Evolutionary conservation across 2,888 invertebrate species (phyloP).

Genomic region (Sicus ferrugineus): DNA sequence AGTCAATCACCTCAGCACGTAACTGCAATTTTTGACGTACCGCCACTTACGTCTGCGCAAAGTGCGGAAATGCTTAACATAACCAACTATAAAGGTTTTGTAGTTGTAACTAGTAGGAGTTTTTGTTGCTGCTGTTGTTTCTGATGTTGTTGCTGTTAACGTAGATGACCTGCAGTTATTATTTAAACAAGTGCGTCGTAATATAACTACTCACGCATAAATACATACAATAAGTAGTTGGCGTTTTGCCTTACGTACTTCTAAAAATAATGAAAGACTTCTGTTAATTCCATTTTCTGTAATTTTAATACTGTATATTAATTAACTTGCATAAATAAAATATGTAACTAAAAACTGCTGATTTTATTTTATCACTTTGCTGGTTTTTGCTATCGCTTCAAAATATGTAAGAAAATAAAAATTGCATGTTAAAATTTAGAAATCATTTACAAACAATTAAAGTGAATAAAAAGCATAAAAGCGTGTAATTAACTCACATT

Average conservation of each 20-base stretch:
- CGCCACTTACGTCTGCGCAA: conserved; percentile 9
- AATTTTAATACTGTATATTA: too few relatives aligned
- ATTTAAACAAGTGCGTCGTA: too few relatives aligned
- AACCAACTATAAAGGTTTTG: too few relatives aligned
- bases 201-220: too few relatives aligned
- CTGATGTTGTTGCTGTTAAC: neutral
- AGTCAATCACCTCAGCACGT: conserved; percentile 4
- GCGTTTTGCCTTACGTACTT: too few relatives aligned
- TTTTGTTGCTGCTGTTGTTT: neutral
- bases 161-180: neutral
- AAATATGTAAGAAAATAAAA: neutral
- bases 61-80: neutral
- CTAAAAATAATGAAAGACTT: too few relatives aligned
- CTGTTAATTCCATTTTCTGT: too few relatives aligned
- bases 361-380: too few relatives aligned
- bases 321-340: too few relatives aligned
- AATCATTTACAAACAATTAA: neutral
- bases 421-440: neutral
- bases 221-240: too few relatives aligned
- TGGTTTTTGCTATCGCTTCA: neutral
- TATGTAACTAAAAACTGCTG: too few relatives aligned
- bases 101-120: neutral
- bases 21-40: neutral
- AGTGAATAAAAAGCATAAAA: neutral
- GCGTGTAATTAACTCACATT: neutral